phyloP scores from a whole-genome alignment of 2,797 vertebrate genomes.

The Serranus cabrilla region DNA sequence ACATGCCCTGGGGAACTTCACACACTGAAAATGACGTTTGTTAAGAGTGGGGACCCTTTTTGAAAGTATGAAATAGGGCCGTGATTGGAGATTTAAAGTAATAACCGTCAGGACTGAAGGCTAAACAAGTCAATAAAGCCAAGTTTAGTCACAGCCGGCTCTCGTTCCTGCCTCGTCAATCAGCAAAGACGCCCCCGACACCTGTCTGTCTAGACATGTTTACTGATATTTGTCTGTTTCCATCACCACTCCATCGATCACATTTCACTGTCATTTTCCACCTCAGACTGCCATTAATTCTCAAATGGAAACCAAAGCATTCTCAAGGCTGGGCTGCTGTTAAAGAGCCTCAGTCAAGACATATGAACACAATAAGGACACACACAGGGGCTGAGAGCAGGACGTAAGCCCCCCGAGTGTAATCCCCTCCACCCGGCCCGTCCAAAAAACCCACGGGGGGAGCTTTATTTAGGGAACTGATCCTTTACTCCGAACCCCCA shows the following conservation, averaged over 20 bases:
- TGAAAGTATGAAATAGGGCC: conserved; percentile 76
- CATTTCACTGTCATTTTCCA: conserved; percentile 77
- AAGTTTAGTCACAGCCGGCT: conserved; percentile 79
- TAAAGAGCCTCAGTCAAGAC: conserved; percentile 66
- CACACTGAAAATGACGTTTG: conserved; percentile 56
- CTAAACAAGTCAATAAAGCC: conserved; percentile 79
- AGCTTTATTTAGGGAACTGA: conserved; percentile 78
- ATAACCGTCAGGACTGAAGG: conserved; percentile 61
- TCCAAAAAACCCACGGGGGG: conserved; percentile 60
- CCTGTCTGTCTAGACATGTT: conserved; percentile 74
- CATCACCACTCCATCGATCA: conserved; percentile 75
- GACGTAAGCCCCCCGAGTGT: conserved; percentile 54
- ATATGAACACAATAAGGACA: conserved; percentile 72
- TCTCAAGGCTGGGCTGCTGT: conserved; percentile 70
- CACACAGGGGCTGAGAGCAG: conserved; percentile 46
- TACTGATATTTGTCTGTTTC: conserved; percentile 71
- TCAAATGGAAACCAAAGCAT: conserved; percentile 88
- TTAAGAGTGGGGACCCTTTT: conserved; percentile 56
- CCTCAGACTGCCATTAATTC: conserved; percentile 79
- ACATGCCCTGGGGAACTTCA: conserved; percentile 68
- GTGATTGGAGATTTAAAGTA: conserved; percentile 72
- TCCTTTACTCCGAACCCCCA: conserved; percentile 69
- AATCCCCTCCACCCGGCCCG: conserved; percentile 62
- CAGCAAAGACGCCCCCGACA: conserved; percentile 55
- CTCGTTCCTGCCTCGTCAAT: conserved; percentile 68